Base-by-base conservation (phyloP, 1,140 invertebrate species). In the Ceratitis capitata region DNA sequence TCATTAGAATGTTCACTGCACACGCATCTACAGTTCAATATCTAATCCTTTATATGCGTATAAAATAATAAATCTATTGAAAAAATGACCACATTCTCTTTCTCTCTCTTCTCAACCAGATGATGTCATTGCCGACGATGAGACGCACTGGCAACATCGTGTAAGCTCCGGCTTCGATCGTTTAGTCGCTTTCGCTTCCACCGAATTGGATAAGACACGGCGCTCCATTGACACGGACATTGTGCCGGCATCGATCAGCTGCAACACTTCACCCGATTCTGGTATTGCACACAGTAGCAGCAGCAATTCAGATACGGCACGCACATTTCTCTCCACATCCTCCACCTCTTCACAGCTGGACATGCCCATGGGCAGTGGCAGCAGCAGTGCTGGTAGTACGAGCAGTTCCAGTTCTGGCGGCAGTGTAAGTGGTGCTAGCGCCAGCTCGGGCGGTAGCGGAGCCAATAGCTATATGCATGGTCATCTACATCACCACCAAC, bases 91-190 rank as follows among this genome's bases (percentile, higher is more conserved):
- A 3, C 5, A 56, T 53, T 53, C 16, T 53, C 12, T 4, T 32
- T 42, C 7, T 45, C 6, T 29, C 45, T 64, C 32, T 64, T 78
- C 23, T 39, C 56, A 45, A 2, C 23, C 86, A 91, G 90, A 91
- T 89, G 91, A 91, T 88, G 91, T 92, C 82, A 89, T 93, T 89
- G 85, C 92, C 88, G 93, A 94, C 86, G 94, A 93, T 69, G 94
- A 95, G 87, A 92, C 93, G 29, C 93, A 96, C 89, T 97, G 96
- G 96, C 96, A 97, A 91, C 95, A 96, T 88, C 95, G 96, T 86
- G 96, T 97, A 83, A 96, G 95, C 90, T 96, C 95, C 83, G 95
- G 96, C 26, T 97, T 97, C 92, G 96, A 97, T 92, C 94, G 96
- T 16, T 89, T 97, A 85, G 95, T 97, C 82, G 96, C 96, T n/a